phyloP scores from a whole-genome alignment of 1,140 invertebrate genomes.

The Helicoverpa zea region DNA sequence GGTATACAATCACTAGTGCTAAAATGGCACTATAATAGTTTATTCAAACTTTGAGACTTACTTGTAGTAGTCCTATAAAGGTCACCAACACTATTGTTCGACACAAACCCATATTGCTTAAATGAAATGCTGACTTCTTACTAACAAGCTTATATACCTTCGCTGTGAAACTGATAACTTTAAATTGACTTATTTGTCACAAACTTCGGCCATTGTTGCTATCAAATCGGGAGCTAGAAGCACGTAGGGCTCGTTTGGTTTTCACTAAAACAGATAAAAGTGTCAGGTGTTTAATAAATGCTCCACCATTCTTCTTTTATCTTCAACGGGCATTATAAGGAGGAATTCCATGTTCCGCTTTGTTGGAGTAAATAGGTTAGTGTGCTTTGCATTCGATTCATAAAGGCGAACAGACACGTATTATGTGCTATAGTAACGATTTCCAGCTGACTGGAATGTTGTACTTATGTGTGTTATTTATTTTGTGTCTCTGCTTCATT shows the following conservation, averaged over 20 bases:
- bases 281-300: conserved; percentile 42
- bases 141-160: conserved; percentile 67
- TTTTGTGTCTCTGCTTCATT: too few species aligned
- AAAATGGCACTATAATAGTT: too few species aligned
- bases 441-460: too few species aligned
- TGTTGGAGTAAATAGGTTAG: neutral
- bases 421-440: too few species aligned
- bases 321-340: neutral
- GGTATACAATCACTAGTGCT: neutral
- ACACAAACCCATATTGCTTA: conserved; percentile 63
- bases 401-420: neutral
- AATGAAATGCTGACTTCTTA: conserved; percentile 49
- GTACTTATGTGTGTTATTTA: too few species aligned
- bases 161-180: conserved; percentile 44
- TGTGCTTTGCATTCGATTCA: neutral
- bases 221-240: conserved; percentile 60
- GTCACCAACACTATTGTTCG: conserved; percentile 53
- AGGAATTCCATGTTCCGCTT: conserved; percentile 3
- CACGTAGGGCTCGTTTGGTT: conserved; percentile 65
- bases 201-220: conserved; percentile 59
- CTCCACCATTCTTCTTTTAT: neutral
- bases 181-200: conserved; percentile 53
- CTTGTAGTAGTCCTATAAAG: conserved; percentile 62
- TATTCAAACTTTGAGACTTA: conserved; percentile 51
- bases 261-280: conserved; percentile 25